Conservation (phyloP, 2,888 invertebrate genomes). For the Cantharis nigra region DNA sequence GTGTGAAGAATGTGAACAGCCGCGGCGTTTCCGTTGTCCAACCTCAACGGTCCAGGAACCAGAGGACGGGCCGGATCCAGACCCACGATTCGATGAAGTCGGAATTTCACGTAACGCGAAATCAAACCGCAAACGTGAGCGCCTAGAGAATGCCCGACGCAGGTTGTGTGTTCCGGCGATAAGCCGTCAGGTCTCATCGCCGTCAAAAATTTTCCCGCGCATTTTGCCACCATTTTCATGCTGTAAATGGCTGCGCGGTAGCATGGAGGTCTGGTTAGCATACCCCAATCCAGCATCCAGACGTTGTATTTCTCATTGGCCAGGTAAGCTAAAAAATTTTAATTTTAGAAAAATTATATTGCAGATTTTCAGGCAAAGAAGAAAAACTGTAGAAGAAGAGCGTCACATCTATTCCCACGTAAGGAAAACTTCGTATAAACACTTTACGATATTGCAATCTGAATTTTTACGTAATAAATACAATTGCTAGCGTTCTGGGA, state of each 20-base stretch:
- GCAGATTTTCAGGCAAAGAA: too few species aligned
- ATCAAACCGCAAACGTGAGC: slow-evolving; percentile 79
- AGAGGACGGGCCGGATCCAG: slow-evolving; percentile 78
- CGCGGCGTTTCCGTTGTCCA: slow-evolving; percentile 75
- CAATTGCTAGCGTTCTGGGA: too few species aligned
- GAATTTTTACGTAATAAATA: too few species aligned
- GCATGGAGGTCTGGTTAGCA: slow-evolving; percentile 70
- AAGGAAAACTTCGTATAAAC: too few species aligned
- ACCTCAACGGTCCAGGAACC: slow-evolving; percentile 66
- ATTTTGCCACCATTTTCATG: slow-evolving; percentile 71
- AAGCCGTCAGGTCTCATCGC: slow-evolving; percentile 68
- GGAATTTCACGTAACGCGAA: slow-evolving; percentile 72
- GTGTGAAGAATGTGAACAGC: slow-evolving; percentile 81
- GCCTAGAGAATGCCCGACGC: slow-evolving; percentile 76
- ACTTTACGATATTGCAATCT: too few species aligned
- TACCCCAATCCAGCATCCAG: slow-evolving; percentile 79
- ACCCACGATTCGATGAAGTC: slow-evolving; percentile 73
- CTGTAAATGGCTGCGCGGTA: slow-evolving; percentile 73
- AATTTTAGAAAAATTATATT: too few species aligned
- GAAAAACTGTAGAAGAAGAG: too few species aligned
- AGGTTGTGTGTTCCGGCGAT: slow-evolving; percentile 68
- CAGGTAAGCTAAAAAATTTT: slow-evolving; percentile 65
- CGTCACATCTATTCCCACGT: too few species aligned
- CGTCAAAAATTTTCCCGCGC: slow-evolving; percentile 68
- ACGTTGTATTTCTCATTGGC: slow-evolving; percentile 77